These are phyloP conservation scores for Chlamydotis undulata DNA, from an alignment of 2,113 vertebrate genomes.

Conservation along the genomic window DNA sequence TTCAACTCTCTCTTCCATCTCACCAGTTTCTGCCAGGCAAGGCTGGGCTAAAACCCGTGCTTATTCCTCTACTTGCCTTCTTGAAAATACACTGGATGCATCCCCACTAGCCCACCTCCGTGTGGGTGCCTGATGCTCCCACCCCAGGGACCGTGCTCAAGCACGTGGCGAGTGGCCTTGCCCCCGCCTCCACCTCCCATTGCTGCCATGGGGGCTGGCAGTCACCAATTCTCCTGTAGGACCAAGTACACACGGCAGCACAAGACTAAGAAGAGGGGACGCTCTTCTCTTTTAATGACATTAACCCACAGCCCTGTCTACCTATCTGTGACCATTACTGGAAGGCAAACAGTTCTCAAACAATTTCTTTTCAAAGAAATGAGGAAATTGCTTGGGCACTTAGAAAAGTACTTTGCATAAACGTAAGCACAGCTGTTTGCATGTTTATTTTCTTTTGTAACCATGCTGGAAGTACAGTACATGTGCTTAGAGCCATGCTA, in stretches of 20 bases:
- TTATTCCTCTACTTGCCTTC: neutral
- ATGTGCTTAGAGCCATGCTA: neutral
- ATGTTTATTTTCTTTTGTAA: neutral
- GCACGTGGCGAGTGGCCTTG: rapidly evolving
- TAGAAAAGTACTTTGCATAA: neutral
- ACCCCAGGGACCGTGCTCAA: rapidly evolving
- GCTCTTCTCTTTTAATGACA: neutral
- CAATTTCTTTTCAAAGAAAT: neutral
- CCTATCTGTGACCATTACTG: neutral
- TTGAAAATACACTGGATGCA: neutral
- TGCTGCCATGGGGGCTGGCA: neutral
- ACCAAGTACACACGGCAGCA: neutral
- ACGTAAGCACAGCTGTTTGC: neutral
- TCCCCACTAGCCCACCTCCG: too few relatives aligned
- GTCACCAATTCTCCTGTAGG: neutral
- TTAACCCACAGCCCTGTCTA: neutral
- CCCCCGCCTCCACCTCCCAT: neutral
- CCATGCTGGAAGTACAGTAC: neutral
- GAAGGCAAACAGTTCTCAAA: neutral
- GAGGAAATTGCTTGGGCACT: neutral
- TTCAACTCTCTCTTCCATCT: neutral
- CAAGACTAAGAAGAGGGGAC: neutral
- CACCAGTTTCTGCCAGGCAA: neutral
- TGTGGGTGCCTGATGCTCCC: rapidly evolving
- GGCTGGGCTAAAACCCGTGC: neutral